Evolutionary conservation across 2,888 invertebrate genomes (phyloP).

Genomic region (Agriopis leucophaearia): DNA sequence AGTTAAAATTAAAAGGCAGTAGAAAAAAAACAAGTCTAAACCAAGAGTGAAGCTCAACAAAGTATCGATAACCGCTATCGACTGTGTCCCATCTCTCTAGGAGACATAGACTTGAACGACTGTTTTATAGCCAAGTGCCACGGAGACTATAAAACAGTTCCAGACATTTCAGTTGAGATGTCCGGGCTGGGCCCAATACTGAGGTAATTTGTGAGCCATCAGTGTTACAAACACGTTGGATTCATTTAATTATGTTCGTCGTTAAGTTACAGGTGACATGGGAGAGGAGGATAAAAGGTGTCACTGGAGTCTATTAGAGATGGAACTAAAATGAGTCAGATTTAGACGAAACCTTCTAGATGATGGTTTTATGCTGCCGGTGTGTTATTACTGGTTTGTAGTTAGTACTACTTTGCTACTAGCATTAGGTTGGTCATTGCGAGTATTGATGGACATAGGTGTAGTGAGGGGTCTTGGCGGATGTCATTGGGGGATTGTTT

Average conservation of each 20-base stretch:
- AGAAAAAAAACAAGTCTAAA: background rate
- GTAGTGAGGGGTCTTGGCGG: too few species aligned
- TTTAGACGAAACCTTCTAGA: background rate
- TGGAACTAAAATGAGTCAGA: background rate
- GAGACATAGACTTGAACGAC: slow-evolving; percentile 25
- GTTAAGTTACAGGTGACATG: slow-evolving; percentile 25
- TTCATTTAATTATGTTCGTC: slow-evolving; percentile 36
- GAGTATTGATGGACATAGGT: too few species aligned
- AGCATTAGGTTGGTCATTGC: too few species aligned
- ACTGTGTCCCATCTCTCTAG: slow-evolving; percentile 17
- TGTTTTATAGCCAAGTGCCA: slow-evolving; percentile 28
- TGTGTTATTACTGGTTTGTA: background rate
- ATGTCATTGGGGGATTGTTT: too few species aligned
- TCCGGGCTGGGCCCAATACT: slow-evolving; percentile 19
- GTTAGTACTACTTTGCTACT: too few species aligned
- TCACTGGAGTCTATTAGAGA: background rate
- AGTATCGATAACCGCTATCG: slow-evolving; percentile 28
- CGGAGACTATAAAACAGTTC: slow-evolving; percentile 37
- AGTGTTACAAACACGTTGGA: slow-evolving; percentile 39
- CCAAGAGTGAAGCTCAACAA: background rate
- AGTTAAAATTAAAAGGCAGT: too few species aligned
- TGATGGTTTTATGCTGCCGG: background rate
- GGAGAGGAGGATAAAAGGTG: slow-evolving; percentile 10
- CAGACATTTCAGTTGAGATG: slow-evolving; percentile 39
- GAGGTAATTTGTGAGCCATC: slow-evolving; percentile 44